phyloP scores from a whole-genome alignment of 1,140 invertebrate species.

The Aphaenogaster floridana region DNA sequence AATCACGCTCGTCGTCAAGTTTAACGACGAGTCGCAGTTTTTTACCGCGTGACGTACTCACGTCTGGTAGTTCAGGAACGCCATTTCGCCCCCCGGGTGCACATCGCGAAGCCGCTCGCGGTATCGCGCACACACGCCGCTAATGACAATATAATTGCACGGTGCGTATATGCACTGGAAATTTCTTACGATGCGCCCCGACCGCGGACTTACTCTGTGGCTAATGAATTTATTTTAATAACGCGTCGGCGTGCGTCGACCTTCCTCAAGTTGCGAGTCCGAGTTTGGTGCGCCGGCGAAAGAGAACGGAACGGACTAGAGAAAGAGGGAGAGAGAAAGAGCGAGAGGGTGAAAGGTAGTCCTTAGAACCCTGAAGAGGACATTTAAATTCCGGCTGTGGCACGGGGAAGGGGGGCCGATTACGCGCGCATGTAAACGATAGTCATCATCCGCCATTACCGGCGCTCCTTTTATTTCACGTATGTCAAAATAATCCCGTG shows the following conservation, averaged over 20 bases:
- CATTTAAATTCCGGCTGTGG: slow-evolving; percentile 72
- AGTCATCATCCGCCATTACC: slow-evolving; percentile 73
- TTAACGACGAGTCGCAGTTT: slow-evolving; percentile 23
- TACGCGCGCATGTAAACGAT: slow-evolving; percentile 74
- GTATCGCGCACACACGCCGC: slow-evolving; percentile 66
- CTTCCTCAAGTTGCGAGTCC: slow-evolving; percentile 41
- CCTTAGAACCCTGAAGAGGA: slow-evolving; percentile 50
- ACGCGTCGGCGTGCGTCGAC: slow-evolving; percentile 69
- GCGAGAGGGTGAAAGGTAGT: neutral
- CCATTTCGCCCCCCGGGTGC: slow-evolving; percentile 6
- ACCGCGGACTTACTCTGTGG: neutral
- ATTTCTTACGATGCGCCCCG: slow-evolving; percentile 65
- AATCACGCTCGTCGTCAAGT: slow-evolving; percentile 4
- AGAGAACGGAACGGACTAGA: neutral
- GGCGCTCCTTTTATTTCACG: slow-evolving; percentile 53
- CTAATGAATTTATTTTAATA: slow-evolving; percentile 79
- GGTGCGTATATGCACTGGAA: slow-evolving; percentile 61
- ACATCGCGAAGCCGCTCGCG: slow-evolving; percentile 30
- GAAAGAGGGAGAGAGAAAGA: neutral
- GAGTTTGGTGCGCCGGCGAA: slow-evolving; percentile 6
- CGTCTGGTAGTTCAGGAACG: neutral
- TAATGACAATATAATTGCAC: slow-evolving; percentile 83
- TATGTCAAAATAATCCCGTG: slow-evolving; percentile 68
- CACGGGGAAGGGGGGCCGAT: slow-evolving; percentile 47
- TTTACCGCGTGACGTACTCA: neutral